Evolutionary conservation across 2,113 vertebrate species (phyloP).

Genomic region (Cyprinodon tularosa): DNA sequence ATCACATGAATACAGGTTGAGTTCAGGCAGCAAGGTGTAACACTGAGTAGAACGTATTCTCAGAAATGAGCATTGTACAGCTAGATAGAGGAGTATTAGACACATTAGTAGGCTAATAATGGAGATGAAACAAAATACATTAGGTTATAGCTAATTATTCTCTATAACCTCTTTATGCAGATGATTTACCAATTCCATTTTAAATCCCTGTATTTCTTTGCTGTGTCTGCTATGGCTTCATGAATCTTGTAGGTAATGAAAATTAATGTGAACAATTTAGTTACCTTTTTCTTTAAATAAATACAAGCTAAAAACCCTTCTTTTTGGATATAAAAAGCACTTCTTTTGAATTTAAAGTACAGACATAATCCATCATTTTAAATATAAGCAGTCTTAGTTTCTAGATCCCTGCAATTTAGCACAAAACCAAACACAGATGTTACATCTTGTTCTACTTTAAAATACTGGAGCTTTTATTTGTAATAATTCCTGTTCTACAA

Average conservation of each 20-base stretch:
- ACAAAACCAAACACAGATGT: too few relatives aligned
- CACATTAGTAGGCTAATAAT: background rate
- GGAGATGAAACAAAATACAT: background rate
- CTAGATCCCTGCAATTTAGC: too few relatives aligned
- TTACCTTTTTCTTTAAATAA: background rate
- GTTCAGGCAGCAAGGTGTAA: slow-evolving; percentile 14
- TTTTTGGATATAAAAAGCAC: too few relatives aligned
- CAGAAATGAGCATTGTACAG: slow-evolving; percentile 7
- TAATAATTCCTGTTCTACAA: too few relatives aligned
- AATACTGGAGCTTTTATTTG: too few relatives aligned
- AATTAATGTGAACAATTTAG: background rate
- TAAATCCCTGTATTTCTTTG: too few relatives aligned
- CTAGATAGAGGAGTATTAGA: background rate
- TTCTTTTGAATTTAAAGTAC: too few relatives aligned
- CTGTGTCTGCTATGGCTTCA: too few relatives aligned
- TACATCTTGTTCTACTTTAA: too few relatives aligned
- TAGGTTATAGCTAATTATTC: background rate
- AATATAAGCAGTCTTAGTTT: too few relatives aligned
- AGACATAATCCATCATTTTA: too few relatives aligned
- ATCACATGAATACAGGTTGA: slow-evolving; percentile 29
- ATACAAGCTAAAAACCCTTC: background rate
- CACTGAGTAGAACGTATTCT: background rate
- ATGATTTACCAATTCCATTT: background rate
- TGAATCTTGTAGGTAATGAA: background rate
- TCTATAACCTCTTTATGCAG: background rate